Conservation (phyloP, 2,888 invertebrate species). For the Oxyteleia sp. region DNA sequence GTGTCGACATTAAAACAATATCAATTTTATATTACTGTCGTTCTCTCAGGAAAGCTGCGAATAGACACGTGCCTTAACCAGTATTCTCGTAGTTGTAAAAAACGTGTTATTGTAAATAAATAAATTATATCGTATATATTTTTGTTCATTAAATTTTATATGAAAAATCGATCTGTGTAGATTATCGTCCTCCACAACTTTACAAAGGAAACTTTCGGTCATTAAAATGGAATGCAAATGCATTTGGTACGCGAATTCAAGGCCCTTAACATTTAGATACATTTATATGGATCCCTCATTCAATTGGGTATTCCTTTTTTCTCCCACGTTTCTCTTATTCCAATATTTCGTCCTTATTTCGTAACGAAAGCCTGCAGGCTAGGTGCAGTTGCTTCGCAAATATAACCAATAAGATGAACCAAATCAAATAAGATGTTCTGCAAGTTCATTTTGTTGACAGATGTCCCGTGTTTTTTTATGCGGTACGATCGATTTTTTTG, state of each 20-base stretch:
- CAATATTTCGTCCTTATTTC: constrained; percentile 42
- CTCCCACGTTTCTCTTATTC: constrained; percentile 37
- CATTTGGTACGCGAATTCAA: neutral
- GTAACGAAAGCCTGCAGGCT: constrained; percentile 45
- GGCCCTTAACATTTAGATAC: constrained; percentile 25
- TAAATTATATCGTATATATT: constrained; percentile 5
- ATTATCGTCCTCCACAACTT: neutral
- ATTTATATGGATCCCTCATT: constrained; percentile 42
- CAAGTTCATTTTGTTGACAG: constrained; percentile 35
- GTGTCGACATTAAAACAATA: no score
- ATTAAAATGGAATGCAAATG: constrained; percentile 47
- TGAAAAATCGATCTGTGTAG: constrained; percentile 1
- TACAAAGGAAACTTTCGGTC: constrained; percentile 27
- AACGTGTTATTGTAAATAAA: neutral
- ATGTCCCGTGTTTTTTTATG: constrained; percentile 17
- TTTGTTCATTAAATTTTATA: constrained; percentile 9
- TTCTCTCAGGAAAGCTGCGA: no score
- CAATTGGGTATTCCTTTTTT: constrained; percentile 40
- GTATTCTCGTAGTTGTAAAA: neutral
- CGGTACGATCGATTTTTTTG: constrained; percentile 5
- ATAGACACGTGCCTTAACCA: neutral
- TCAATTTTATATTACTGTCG: no score
- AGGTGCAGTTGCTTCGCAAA: constrained; percentile 30
- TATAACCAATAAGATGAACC: constrained; percentile 50
- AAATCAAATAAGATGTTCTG: constrained; percentile 46